Conservation (phyloP, 2,888 invertebrate genomes). For the Ophion obscuratus region DNA sequence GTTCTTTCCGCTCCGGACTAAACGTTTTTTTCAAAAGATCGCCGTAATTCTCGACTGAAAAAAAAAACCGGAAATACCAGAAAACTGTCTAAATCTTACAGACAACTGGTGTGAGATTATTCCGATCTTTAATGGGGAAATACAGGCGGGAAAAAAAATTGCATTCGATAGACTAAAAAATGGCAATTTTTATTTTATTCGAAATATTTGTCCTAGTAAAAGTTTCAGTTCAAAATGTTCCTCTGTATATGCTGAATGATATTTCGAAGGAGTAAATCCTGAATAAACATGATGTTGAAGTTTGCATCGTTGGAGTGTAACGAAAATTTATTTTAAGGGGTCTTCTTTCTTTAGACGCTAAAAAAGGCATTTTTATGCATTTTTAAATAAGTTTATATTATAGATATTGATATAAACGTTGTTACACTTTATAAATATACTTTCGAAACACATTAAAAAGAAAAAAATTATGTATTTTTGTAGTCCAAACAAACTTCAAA, state of each 20-base stretch:
- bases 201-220: background rate
- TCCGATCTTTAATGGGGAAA: slow-evolving; percentile 22
- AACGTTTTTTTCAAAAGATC: slow-evolving; percentile 5
- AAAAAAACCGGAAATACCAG: slow-evolving; percentile 16
- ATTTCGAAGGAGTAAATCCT: background rate
- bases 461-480: no score
- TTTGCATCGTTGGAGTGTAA: no score
- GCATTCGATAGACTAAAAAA: background rate
- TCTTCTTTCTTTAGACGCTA: no score
- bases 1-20: slow-evolving; percentile 20
- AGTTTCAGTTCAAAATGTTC: background rate
- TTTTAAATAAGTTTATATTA: no score
- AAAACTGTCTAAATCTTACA: slow-evolving; percentile 16
- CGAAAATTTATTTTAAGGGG: no score
- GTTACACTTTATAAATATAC: no score
- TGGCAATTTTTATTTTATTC: no score
- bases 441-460: no score
- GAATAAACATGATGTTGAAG: background rate
- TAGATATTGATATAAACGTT: no score
- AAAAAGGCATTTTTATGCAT: no score
- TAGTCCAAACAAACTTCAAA: no score
- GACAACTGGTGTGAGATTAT: slow-evolving; percentile 2
- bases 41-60: background rate
- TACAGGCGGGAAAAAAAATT: background rate
- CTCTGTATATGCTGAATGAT: no score